phyloP scores from a whole-genome alignment of 2,113 vertebrate species.

The Sciurus niger region DNA sequence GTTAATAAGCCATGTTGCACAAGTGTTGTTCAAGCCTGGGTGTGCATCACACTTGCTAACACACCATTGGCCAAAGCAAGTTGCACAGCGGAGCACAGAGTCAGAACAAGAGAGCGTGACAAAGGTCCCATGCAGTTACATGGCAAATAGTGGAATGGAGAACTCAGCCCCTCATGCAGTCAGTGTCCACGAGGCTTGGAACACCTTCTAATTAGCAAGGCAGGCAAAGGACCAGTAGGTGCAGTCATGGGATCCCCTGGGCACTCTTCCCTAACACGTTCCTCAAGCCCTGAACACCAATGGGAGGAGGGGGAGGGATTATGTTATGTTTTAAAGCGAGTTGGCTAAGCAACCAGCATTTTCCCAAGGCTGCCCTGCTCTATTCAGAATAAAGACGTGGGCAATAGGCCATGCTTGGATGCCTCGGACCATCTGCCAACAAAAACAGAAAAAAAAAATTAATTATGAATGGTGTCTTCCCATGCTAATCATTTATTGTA shows the following conservation, averaged over 20 bases:
- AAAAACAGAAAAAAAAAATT: constrained; percentile 88
- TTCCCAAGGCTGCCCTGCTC: constrained; percentile 78
- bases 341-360: constrained; percentile 59
- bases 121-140: background rate
- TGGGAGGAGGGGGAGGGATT: constrained; percentile 1
- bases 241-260: background rate
- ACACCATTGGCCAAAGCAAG: background rate
- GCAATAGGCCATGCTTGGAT: constrained; percentile 86
- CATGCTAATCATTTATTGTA: constrained; percentile 93
- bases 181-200: background rate
- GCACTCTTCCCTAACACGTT: constrained; percentile 36
- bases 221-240: background rate
- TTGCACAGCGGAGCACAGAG: background rate
- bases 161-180: background rate
- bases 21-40: background rate
- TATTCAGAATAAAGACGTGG: constrained; percentile 83
- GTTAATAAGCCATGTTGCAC: background rate
- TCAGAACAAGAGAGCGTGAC: background rate
- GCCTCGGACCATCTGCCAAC: constrained; percentile 90
- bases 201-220: constrained; percentile 53
- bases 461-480: constrained; percentile 92
- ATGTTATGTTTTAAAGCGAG: constrained; percentile 76
- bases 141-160: background rate
- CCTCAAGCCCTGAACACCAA: constrained; percentile 51
- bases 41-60: background rate